Conservation (phyloP, 1,140 invertebrate species). For the Varroa destructor region DNA sequence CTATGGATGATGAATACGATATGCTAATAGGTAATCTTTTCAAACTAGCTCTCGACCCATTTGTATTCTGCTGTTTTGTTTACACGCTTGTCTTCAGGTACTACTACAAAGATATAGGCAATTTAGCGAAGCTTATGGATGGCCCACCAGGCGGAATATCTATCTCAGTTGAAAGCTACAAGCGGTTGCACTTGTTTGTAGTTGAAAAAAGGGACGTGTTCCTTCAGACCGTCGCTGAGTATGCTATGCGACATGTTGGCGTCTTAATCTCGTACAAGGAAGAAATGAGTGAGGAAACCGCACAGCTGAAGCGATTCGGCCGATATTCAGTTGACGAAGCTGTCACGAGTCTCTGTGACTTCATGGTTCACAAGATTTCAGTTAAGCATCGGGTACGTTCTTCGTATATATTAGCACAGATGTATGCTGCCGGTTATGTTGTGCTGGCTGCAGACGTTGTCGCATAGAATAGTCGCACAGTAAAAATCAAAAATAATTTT, state of each 20-base stretch:
- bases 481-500: constrained; percentile 3
- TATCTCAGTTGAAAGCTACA: constrained; percentile 70
- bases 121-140: constrained; percentile 50
- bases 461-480: background rate
- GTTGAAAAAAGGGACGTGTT: constrained; percentile 67
- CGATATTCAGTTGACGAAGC: constrained; percentile 74
- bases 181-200: constrained; percentile 74
- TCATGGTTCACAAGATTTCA: constrained; percentile 73
- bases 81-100: constrained; percentile 51
- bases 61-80: background rate
- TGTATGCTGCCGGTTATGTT: background rate
- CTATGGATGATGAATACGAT: no score
- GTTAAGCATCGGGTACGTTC: constrained; percentile 52
- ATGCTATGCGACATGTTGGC: constrained; percentile 61
- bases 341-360: constrained; percentile 79
- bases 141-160: constrained; percentile 58
- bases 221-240: constrained; percentile 66
- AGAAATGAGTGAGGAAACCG: constrained; percentile 69
- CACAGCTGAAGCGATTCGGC: constrained; percentile 69
- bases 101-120: constrained; percentile 81
- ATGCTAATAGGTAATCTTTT: background rate
- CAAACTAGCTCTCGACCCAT: background rate
- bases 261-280: constrained; percentile 67
- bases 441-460: background rate
- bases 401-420: background rate